These are phyloP conservation scores for Channallabes apus DNA, from an alignment of 2,797 vertebrate genomes.

Conservation along the genomic window DNA sequence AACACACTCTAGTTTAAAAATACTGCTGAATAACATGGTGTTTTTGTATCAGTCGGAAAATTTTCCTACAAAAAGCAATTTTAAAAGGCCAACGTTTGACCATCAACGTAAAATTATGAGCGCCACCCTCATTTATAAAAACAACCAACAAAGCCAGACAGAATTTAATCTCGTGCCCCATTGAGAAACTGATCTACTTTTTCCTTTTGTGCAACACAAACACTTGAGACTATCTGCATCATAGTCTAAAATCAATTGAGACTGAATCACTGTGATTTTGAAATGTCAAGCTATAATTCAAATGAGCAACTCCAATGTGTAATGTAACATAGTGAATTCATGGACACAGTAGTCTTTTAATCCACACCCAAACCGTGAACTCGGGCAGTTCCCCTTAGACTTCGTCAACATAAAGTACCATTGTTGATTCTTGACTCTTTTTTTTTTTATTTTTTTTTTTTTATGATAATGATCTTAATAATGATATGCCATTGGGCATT, in stretches of 20 bases:
- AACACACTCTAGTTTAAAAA: conserved; percentile 8
- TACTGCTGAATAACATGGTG: not conserved
- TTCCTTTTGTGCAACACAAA: not conserved
- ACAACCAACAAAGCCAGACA: not conserved
- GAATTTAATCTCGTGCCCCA: not conserved
- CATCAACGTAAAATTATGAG: not conserved
- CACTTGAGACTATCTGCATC: not conserved
- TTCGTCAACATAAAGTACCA: not conserved
- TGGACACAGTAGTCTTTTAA: not conserved
- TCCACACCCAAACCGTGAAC: not conserved
- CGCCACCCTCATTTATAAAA: not conserved
- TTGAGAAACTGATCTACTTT: not conserved
- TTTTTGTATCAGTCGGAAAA: not conserved
- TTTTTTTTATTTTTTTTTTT: too few relatives aligned
- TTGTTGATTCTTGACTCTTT: not conserved
- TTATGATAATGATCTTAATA: not conserved
- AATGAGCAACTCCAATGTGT: not conserved
- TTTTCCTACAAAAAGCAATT: not conserved
- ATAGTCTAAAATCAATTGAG: not conserved
- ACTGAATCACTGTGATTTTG: not conserved
- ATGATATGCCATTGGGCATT: not conserved
- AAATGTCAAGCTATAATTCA: conserved; percentile 15
- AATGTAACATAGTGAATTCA: not conserved
- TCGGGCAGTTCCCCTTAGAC: not conserved
- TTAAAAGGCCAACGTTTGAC: conserved; percentile 3